Conservation (phyloP, 2,888 invertebrate genomes). For the Rhopalosiphum nymphaeae region DNA sequence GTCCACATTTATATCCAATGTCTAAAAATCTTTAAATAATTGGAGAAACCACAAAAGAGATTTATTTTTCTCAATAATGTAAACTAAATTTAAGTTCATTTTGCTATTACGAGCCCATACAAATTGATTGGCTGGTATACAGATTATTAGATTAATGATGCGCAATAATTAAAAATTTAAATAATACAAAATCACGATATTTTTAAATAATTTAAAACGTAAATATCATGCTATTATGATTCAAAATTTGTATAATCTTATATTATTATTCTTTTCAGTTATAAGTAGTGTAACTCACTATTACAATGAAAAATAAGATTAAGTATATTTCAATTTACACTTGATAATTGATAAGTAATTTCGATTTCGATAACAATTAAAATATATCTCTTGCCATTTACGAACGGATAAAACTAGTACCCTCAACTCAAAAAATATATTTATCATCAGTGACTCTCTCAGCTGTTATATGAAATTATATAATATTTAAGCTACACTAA, state of each 20-base stretch:
- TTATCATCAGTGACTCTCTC: neutral
- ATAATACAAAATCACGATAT: neutral
- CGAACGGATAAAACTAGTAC: neutral
- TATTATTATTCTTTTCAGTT: neutral
- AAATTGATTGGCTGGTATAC: neutral
- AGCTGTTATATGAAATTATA: no score
- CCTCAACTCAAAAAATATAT: neutral
- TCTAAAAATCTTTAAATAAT: conserved; percentile 1
- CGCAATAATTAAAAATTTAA: neutral
- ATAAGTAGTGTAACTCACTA: neutral
- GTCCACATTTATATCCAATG: conserved; percentile 5
- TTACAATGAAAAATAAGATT: neutral
- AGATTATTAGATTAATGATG: neutral
- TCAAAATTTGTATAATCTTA: neutral
- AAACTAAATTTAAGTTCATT: neutral
- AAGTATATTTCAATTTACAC: neutral
- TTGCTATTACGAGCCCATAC: neutral
- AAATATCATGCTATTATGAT: neutral
- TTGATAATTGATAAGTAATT: neutral
- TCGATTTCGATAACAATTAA: neutral
- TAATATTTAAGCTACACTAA: neutral
- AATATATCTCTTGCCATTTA: neutral
- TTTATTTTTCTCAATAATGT: conserved; percentile 4
- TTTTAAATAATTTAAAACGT: neutral
- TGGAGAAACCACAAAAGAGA: neutral